phyloP scores from a whole-genome alignment of 64 coral and sea anemone genomes.

The Montipora efflorescens region DNA sequence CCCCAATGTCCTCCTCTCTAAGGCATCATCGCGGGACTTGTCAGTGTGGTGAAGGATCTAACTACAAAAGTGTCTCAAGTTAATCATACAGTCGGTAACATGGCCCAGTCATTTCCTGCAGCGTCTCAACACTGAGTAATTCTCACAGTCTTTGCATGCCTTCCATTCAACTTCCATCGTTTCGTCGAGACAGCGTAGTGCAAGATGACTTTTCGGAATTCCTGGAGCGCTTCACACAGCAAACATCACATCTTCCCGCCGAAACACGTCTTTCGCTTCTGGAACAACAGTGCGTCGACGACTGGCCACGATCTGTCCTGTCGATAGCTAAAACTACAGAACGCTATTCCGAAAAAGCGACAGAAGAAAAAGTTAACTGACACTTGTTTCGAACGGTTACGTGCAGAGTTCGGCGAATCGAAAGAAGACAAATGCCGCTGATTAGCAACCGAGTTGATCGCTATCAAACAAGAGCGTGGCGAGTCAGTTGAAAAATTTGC shows the following conservation, averaged over 20 bases:
- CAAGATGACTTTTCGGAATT: conserved; percentile 11
- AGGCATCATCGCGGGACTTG: too few species aligned
- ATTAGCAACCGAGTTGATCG: too few species aligned
- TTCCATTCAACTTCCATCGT: background rate
- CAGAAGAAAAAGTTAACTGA: background rate
- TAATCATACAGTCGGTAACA: conserved; percentile 1
- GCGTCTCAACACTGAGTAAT: background rate
- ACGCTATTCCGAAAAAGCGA: background rate
- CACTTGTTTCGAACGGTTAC: background rate
- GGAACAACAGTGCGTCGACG: too few species aligned
- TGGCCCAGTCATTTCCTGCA: background rate
- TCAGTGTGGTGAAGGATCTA: too few species aligned
- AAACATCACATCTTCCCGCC: background rate
- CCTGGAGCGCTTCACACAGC: background rate
- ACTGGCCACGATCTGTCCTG: background rate
- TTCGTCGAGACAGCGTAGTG: background rate
- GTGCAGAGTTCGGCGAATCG: background rate
- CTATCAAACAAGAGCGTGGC: too few species aligned
- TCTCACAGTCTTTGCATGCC: background rate
- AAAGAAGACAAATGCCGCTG: too few species aligned
- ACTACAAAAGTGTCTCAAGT: background rate
- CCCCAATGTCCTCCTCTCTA: too few species aligned
- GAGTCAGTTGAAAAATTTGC: background rate
- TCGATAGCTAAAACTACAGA: background rate
- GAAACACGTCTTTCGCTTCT: background rate